Percentiles rank a stretch among this genome's conserved stretches.
Evolutionary conservation across 2,888 invertebrate species (phyloP).

Genomic region (Volucella inanis): DNA sequence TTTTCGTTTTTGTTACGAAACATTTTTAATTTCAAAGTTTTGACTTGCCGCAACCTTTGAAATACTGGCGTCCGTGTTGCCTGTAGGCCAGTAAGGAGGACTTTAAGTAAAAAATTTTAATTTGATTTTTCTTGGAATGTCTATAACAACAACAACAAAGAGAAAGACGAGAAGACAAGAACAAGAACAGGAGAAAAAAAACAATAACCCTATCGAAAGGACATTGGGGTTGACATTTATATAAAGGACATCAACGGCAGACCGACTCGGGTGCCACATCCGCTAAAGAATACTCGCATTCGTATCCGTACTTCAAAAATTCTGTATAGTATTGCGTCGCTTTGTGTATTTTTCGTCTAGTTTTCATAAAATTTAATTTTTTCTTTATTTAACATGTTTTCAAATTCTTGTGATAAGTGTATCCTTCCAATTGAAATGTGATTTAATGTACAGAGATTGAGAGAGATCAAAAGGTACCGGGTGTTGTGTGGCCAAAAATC

Average conservation of each 20-base stretch:
- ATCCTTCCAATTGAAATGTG: constrained; percentile 34
- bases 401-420: not conserved
- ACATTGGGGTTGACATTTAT: constrained; percentile 48
- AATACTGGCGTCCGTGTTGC: constrained; percentile 43
- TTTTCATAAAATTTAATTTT: not conserved
- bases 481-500: not conserved
- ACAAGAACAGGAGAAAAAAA: not conserved
- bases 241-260: constrained; percentile 15
- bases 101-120: constrained; percentile 14
- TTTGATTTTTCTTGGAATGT: constrained; percentile 4
- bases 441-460: constrained; percentile 8
- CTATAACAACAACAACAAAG: not conserved
- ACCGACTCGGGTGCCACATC: constrained; percentile 3
- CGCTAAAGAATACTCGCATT: constrained; percentile 45
- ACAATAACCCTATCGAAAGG: constrained; percentile 48
- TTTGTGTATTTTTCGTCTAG: constrained; percentile 18
- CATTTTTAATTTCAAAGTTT: constrained; percentile 17
- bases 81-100: constrained; percentile 27
- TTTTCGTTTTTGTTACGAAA: constrained; percentile 13
- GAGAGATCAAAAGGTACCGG: not conserved
- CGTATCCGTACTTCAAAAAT: not conserved
- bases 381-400: not conserved
- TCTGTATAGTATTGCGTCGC: not conserved
- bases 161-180: not conserved
- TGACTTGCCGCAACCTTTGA: constrained; percentile 51